These are phyloP conservation scores for Propsilocerus akamusi DNA, from an alignment of 1,140 invertebrate species.

Conservation along the genomic window DNA sequence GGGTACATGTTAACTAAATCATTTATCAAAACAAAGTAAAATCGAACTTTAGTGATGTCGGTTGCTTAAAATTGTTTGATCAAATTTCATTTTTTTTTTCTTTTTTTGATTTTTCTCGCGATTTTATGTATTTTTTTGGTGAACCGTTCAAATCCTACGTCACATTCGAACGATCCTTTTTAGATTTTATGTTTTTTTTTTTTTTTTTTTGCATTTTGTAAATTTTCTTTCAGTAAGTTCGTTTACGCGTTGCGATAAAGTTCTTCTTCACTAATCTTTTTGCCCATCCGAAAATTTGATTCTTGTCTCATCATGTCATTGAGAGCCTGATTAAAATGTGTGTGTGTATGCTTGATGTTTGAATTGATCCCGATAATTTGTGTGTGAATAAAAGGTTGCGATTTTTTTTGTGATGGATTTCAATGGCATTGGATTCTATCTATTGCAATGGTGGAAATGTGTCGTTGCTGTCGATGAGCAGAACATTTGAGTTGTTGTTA, in stretches of 20 bases:
- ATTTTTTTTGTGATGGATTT: not conserved
- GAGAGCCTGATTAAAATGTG: not conserved
- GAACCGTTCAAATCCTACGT: too few relatives aligned
- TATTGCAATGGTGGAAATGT: not conserved
- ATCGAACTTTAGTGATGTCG: too few relatives aligned
- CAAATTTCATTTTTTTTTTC: too few relatives aligned
- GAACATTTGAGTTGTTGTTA: not conserved
- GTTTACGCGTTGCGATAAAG: not conserved
- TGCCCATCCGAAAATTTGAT: not conserved
- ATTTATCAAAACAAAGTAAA: too few relatives aligned
- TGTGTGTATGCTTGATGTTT: not conserved
- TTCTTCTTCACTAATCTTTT: not conserved
- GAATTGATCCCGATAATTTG: too few relatives aligned
- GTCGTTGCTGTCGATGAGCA: not conserved
- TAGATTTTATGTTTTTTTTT: not conserved
- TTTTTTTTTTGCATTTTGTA: not conserved
- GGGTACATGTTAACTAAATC: too few relatives aligned
- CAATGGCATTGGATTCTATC: not conserved
- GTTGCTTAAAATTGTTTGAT: too few relatives aligned
- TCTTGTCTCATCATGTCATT: not conserved
- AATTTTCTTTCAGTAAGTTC: not conserved
- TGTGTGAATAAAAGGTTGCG: too few relatives aligned
- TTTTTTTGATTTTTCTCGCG: too few relatives aligned
- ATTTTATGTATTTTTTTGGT: too few relatives aligned
- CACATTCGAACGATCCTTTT: not conserved